Conservation (phyloP, 2,888 invertebrate species). For the Zaprionus lineosus region DNA sequence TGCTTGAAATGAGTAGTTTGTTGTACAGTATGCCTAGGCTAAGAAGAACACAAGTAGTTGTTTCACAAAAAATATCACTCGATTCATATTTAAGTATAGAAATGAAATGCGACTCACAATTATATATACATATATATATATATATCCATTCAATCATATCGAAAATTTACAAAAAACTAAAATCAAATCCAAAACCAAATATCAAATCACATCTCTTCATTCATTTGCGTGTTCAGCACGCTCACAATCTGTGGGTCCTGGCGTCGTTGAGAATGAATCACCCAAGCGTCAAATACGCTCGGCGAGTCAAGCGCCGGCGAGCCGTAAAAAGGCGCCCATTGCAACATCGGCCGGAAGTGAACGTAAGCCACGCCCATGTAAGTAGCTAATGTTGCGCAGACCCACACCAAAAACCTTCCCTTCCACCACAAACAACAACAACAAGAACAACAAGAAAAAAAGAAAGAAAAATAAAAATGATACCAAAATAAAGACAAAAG, state of each 20-base stretch:
- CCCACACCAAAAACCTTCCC: no score
- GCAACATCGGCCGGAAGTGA: conserved; percentile 82
- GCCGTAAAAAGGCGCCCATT: conserved; percentile 85
- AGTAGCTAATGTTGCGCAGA: conserved; percentile 82
- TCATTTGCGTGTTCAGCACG: conserved; percentile 83
- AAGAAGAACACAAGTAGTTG: background rate
- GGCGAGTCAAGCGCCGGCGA: conserved; percentile 82
- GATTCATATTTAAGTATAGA: background rate
- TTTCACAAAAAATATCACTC: background rate
- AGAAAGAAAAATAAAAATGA: conserved; percentile 9
- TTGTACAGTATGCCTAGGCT: background rate
- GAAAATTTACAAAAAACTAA: conserved; percentile 3
- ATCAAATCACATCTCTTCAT: conserved; percentile 51
- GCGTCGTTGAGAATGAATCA: conserved; percentile 87
- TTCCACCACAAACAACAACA: no score
- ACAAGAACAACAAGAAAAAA: conserved; percentile 28
- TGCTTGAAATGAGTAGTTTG: background rate
- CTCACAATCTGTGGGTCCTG: conserved; percentile 88
- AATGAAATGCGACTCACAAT: no score
- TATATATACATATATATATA: conserved; percentile 1
- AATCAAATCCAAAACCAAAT: conserved; percentile 23
- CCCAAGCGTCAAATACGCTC: conserved; percentile 89
- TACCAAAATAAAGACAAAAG: conserved; percentile 18
- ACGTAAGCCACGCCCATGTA: conserved; percentile 88
- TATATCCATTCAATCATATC: conserved; percentile 29